Evolutionary conservation across 2,113 vertebrate genomes (phyloP), one percentile per base, ranked within the genome.

Genomic region (Gallinago undulata): DNA sequence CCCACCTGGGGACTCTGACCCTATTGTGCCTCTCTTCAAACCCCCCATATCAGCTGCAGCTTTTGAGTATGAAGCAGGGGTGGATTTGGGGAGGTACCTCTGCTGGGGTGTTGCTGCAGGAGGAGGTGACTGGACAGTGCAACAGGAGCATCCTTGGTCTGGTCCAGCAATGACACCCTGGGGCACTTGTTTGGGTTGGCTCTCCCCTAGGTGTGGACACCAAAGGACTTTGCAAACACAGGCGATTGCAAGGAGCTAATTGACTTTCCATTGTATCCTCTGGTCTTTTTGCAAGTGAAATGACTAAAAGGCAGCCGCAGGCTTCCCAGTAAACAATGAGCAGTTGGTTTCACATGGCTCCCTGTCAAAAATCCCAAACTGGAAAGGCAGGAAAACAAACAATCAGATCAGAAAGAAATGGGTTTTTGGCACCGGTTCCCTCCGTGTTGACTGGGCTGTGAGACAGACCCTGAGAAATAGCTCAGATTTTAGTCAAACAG

Each of bases 351-450:
- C 84, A 78, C 69, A 92, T 97, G 96, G 97, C 95, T 96, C 91
- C 81, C 73, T 95, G 94, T 96, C 96, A 96, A 95, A 97, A 95
- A 96, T 93, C 96, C 96, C 89, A 87, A 97, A 95, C 92, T 96
- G 93, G 93, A 93, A 87, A 93, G 90, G 93, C 93, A 96, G 68
- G 90, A 95, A 95, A 97, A 97, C 89, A 97, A 96, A 95, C 94
- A 97, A 96, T 96, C 97, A 90, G 84, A 95, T 95, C 83, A 79
- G 93, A 87, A 93, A 93, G 91, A 95, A 96, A 95, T 70, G 92
- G 62, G 23, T 19, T 89, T 93, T 95, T 97, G 96, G 92, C 96
- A 96, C 63, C 0, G 0, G 3, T 79, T 87, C 84, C 43, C 31
- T 84, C 89, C 21, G 31, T 89, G 76, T 92, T 94, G 96, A 91